Evolutionary conservation across 2,888 invertebrate species (phyloP).

Genomic region (Kuschelorhynchus macadamiae): DNA sequence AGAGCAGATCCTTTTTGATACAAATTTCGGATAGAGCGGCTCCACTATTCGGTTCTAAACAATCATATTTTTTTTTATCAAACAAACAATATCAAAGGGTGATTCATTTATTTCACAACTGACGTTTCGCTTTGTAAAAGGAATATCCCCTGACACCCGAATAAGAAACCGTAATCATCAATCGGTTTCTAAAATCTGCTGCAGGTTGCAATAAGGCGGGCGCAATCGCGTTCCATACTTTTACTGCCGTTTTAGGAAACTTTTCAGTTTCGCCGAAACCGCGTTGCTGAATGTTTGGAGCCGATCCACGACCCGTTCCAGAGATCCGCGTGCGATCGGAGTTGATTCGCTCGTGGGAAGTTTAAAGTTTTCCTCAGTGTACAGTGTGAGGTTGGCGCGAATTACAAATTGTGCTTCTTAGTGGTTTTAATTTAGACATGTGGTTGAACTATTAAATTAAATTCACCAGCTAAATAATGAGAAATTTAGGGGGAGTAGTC

Average conservation of each 20-base stretch:
- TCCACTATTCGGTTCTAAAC: too few relatives aligned
- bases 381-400: constrained; percentile 10
- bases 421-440: constrained; percentile 20
- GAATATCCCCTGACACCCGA: too few relatives aligned
- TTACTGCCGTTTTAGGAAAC: constrained; percentile 35
- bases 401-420: not conserved
- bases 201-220: constrained; percentile 31
- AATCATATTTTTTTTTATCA: too few relatives aligned
- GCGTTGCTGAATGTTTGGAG: constrained; percentile 19
- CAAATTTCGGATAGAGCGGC: too few relatives aligned
- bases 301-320: not conserved
- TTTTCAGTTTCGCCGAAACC: constrained; percentile 36
- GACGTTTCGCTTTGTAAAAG: too few relatives aligned
- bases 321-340: constrained; percentile 12
- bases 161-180: constrained; percentile 12
- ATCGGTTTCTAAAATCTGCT: constrained; percentile 22
- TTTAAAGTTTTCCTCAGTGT: constrained; percentile 1
- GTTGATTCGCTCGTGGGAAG: not conserved
- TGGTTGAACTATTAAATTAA: constrained; percentile 9
- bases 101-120: too few relatives aligned
- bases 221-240: constrained; percentile 43
- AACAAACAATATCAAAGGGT: too few relatives aligned
- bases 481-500: constrained; percentile 19
- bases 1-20: too few relatives aligned
- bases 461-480: constrained; percentile 22